Evolutionary conservation across 2,113 vertebrate genomes (phyloP), one percentile per base, ranked within the genome.

Genomic region (Tetraodon nigroviridis): DNA sequence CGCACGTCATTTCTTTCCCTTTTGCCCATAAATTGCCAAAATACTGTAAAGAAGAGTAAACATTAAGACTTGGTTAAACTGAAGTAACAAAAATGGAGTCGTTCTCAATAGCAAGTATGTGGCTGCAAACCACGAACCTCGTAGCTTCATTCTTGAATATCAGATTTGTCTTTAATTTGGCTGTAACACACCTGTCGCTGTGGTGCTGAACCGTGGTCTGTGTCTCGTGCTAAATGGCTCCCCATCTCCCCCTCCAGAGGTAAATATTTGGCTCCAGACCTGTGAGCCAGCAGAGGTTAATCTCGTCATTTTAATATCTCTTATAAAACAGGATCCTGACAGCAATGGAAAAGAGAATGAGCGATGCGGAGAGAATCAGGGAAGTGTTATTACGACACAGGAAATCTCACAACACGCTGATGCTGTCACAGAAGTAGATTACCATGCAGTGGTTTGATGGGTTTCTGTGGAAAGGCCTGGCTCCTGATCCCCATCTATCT

Each of bases 381-480:
- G 64, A 44, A 6, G 13, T 44, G 16, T 15, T 10, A 13, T 44
- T 24, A 24, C 22, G 41, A 44, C 2, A 44, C 41, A 44, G 41
- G 41, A 44, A 44, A 44, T 4, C 41, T 44, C 15, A 16, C 41
- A 44, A 16, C 12, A 44, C 4, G 41, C 13, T 14, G 16, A 13
- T 1, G 12, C 16, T 14, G 41, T 44, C 8, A 16, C 41, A 47
- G 2, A 20, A 62, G 64, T 52, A 21, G 51, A 40, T 51, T 64
- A 32, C 50, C 48, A 78, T 51, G 64, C 60, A 51, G 60, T 21
- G 5, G 46, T 58, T 68, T 59, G 70, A 62, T 70, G 72, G 52
- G 67, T 73, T 76, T 63, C 61, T 45, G 54, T 61, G 78, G 42
- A 62, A 65, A 79, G 62, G 27, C 53, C 22, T 24, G 22, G 22